Evolutionary conservation across 2,888 invertebrate species (phyloP), one percentile per base, ranked within the genome.

Genomic region (Drosophila peninsularis): DNA sequence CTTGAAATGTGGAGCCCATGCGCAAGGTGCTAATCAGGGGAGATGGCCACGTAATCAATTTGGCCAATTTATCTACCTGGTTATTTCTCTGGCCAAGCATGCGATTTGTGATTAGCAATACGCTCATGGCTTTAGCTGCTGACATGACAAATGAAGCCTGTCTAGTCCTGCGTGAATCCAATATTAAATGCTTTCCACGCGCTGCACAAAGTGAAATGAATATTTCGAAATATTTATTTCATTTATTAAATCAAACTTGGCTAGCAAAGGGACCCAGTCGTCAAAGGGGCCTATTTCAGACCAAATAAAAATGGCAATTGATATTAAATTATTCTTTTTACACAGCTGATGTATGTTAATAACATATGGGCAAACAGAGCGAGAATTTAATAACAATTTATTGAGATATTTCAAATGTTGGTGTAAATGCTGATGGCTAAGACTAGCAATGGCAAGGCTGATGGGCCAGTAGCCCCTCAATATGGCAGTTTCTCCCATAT

Each of bases 11-110:
- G 65, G 45, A 49, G 71, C 68, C 42, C 37, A 71, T 62, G 62
- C 32, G 78, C 72, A 55, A 84, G 82, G 84, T 83, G 88, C 69
- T 83, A 83, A 88, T 85, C 80, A 82, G 49, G 14, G 49, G 17
- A 53, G 19, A 47, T 45, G 64, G 71, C 87, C 82, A 78, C 82
- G 82, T 78, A 83, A 83, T 78, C 76, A 69, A 60, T 66, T 65
- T 62, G 44, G 52, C 49, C 72, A 63, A 75, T 79, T 75, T 74
- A 69, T 61, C 71, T 74, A 71, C 62, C 62, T 67, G 54, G 72
- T 65, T 76, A 70, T 58, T 60, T 73, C 49, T 13, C 49, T 17
- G 70, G 52, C 78, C 49, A 76, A 44, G 78, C 75, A 74, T 74
- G 74, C 69, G 58, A 60, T 67, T 77, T 69, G 49, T 76, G 24